phyloP scores from a whole-genome alignment of 2,113 vertebrate species.

The Ceyx cyanopectus region DNA sequence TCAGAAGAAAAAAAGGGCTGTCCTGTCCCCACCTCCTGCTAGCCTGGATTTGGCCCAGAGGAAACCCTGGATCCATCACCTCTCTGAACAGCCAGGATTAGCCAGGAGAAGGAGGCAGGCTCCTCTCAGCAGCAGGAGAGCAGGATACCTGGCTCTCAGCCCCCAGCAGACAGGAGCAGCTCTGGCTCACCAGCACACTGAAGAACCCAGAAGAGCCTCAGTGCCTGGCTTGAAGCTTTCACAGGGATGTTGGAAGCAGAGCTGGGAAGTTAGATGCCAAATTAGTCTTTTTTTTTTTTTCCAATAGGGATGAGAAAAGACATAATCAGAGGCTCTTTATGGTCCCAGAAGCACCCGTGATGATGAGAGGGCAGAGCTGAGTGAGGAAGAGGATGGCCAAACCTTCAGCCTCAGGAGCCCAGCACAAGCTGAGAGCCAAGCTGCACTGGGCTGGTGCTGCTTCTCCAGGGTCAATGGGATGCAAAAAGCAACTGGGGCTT shows the following conservation, averaged over 20 bases:
- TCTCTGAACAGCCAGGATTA: background rate
- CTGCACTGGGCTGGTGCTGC: background rate
- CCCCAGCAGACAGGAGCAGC: background rate
- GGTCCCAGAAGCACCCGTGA: background rate
- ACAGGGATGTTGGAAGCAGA: background rate
- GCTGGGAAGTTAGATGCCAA: background rate
- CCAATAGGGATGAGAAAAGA: background rate
- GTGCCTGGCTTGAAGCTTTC: background rate
- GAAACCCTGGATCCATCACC: accelerated
- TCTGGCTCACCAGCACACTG: background rate
- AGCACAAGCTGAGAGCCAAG: background rate
- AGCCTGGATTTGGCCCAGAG: background rate
- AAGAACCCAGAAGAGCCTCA: background rate
- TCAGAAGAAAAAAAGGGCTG: background rate
- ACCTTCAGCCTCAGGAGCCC: background rate
- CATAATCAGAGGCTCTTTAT: background rate
- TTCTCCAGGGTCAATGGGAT: background rate
- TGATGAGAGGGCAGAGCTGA: background rate
- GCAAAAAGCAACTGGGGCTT: background rate
- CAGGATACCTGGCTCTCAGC: background rate
- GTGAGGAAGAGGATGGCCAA: background rate
- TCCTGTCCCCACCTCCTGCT: background rate
- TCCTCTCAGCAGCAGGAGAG: background rate
- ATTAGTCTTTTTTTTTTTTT: background rate
- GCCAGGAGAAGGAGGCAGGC: background rate